These are phyloP conservation scores for Myanophis thanlyinensis DNA, from an alignment of 2,113 vertebrate species.

Conservation along the genomic window DNA sequence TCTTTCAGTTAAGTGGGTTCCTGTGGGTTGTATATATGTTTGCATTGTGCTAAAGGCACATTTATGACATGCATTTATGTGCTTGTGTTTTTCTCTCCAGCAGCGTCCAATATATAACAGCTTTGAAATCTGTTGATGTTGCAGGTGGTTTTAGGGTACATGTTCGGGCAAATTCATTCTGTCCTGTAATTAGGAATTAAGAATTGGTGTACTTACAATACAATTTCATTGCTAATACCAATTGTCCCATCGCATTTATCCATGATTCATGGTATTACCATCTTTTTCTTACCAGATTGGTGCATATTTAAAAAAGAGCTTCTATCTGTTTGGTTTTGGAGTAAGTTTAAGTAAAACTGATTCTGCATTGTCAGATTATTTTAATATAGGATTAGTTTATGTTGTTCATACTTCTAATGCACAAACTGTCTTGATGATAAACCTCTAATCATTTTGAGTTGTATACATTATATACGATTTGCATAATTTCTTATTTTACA, in stretches of 20 bases:
- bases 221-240: background rate
- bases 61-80: background rate
- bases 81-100: background rate
- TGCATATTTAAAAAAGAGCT: background rate
- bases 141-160: background rate
- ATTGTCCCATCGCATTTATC: background rate
- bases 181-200: background rate
- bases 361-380: background rate
- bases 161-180: background rate
- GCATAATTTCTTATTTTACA: conserved; percentile 4
- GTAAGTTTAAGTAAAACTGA: background rate
- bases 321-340: background rate
- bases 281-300: too few species aligned
- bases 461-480: background rate
- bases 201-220: background rate
- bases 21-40: background rate
- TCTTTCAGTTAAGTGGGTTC: background rate
- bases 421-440: background rate
- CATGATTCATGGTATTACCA: background rate
- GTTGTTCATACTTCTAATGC: background rate
- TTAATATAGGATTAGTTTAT: background rate
- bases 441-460: background rate
- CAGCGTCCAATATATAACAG: background rate
- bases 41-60: background rate
- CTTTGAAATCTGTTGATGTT: background rate